Percentiles rank a stretch among this genome's conserved stretches.
Evolutionary conservation across 2,797 vertebrate species (phyloP).

Genomic region (Sebastes ruberrimus): DNA sequence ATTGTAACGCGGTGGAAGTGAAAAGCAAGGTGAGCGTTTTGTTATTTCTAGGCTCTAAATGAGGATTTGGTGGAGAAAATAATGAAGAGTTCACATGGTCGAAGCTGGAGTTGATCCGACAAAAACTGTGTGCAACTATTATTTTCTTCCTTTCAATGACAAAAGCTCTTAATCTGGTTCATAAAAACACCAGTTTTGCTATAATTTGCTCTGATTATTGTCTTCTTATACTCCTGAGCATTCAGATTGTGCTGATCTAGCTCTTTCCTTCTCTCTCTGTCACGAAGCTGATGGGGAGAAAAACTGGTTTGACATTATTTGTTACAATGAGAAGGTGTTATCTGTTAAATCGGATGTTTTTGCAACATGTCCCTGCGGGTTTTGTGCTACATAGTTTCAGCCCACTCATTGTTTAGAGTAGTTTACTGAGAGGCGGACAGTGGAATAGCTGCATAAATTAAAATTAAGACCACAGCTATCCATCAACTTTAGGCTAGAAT

Average conservation of each 20-base stretch:
- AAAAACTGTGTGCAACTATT: slow-evolving; percentile 13
- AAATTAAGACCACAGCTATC: background rate
- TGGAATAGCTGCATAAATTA: background rate
- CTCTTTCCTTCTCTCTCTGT: slow-evolving; percentile 16
- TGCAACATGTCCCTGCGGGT: slow-evolving; percentile 4
- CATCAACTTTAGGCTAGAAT: background rate
- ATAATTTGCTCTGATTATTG: slow-evolving; percentile 30
- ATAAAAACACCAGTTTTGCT: background rate
- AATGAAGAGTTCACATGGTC: slow-evolving; percentile 57
- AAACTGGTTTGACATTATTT: slow-evolving; percentile 22
- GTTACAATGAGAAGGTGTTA: background rate
- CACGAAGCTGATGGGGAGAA: slow-evolving; percentile 22
- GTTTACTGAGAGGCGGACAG: background rate
- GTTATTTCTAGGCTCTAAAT: background rate
- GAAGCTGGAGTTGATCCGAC: slow-evolving; percentile 16
- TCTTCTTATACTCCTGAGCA: background rate
- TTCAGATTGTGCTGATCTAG: slow-evolving; percentile 42
- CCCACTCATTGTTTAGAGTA: slow-evolving; percentile 11
- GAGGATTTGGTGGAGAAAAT: background rate
- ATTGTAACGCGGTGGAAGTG: slow-evolving; percentile 93
- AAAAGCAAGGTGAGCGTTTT: slow-evolving; percentile 93
- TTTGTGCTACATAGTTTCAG: slow-evolving; percentile 23
- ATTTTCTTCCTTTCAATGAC: background rate
- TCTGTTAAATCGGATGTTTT: slow-evolving; percentile 22
- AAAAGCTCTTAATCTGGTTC: background rate